Conservation (phyloP, 1,140 invertebrate genomes). For the Trachelipus rathkii region DNA sequence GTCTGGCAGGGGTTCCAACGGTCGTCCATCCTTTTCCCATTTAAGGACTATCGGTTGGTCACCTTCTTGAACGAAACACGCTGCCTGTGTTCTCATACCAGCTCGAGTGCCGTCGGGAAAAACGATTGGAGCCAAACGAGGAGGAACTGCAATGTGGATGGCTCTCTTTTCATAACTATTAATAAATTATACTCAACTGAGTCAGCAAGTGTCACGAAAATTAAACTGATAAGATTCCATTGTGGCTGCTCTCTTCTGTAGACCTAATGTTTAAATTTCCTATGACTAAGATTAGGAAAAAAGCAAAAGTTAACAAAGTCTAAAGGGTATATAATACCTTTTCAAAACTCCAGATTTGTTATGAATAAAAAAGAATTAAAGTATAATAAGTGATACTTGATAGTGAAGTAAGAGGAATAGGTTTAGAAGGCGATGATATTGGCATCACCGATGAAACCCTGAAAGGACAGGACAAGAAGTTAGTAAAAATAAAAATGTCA, state of each 20-base stretch:
- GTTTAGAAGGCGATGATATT: background rate
- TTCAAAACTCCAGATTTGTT: background rate
- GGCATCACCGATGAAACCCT: background rate
- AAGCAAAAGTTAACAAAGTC: too few relatives aligned
- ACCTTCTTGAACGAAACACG: slow-evolving; percentile 31
- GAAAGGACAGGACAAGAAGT: background rate
- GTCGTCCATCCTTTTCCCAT: slow-evolving; percentile 23
- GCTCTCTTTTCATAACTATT: background rate
- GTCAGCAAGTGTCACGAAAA: too few relatives aligned
- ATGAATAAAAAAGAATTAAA: background rate
- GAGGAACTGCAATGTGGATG: slow-evolving; percentile 25
- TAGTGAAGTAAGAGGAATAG: background rate
- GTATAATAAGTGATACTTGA: too few relatives aligned
- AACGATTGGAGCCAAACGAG: slow-evolving; percentile 23
- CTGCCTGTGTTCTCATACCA: slow-evolving; percentile 26
- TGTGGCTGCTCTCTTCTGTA: too few relatives aligned
- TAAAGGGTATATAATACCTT: too few relatives aligned
- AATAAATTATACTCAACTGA: background rate
- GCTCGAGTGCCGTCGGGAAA: slow-evolving; percentile 26
- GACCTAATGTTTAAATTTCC: too few relatives aligned
- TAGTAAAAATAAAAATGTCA: background rate
- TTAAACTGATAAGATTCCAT: too few relatives aligned
- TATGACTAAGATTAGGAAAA: too few relatives aligned
- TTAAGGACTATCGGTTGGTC: slow-evolving; percentile 25
- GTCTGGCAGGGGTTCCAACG: slow-evolving; percentile 18